These are phyloP conservation scores for Oncorhynchus keta DNA, from an alignment of 2,113 vertebrate species.

Conservation along the genomic window DNA sequence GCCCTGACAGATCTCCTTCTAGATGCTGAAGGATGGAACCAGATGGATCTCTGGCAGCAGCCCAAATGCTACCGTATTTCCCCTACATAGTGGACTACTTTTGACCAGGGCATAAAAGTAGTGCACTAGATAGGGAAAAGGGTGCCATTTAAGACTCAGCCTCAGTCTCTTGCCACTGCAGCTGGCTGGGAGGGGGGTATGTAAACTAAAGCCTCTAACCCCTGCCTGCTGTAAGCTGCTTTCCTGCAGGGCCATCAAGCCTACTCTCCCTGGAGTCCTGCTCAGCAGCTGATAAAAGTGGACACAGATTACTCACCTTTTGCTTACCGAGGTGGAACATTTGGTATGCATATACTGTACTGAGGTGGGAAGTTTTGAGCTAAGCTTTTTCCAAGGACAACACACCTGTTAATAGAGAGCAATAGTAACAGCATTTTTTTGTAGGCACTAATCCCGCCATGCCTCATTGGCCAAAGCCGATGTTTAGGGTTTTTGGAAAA, in stretches of 20 bases:
- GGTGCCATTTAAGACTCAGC: too few relatives aligned
- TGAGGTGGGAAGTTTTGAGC: too few relatives aligned
- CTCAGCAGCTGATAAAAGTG: slow-evolving; percentile 21
- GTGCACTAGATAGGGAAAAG: too few relatives aligned
- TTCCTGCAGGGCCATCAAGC: neutral
- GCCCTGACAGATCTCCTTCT: too few relatives aligned
- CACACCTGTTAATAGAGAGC: too few relatives aligned
- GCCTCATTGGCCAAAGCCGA: too few relatives aligned
- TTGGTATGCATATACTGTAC: too few relatives aligned
- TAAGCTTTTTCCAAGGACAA: too few relatives aligned
- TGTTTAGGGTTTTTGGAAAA: too few relatives aligned
- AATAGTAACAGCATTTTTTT: too few relatives aligned
- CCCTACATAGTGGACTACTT: neutral
- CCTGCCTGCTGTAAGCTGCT: neutral
- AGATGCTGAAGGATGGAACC: neutral
- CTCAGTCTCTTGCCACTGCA: neutral
- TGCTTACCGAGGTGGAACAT: too few relatives aligned
- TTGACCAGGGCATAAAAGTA: neutral
- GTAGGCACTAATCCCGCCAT: too few relatives aligned
- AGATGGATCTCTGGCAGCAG: neutral
- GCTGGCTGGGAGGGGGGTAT: neutral
- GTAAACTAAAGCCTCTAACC: neutral
- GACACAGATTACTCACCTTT: neutral
- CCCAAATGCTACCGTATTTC: neutral
- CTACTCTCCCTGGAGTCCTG: neutral